Conservation (phyloP, 2,888 invertebrate species). For the Synergus umbraculus region DNA sequence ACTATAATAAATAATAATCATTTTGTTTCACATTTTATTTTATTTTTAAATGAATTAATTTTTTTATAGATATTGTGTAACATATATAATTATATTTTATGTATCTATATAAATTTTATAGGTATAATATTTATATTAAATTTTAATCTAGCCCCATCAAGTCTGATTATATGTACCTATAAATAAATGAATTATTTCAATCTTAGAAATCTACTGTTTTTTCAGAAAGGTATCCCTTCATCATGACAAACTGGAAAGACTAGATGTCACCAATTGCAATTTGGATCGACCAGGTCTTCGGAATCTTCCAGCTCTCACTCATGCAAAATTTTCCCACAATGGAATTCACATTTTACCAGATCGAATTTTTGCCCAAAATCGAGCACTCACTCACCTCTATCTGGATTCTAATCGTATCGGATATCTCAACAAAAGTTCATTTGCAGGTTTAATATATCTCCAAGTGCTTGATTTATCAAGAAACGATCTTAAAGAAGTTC, state of each 20-base stretch:
- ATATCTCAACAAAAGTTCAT: slow-evolving; percentile 81
- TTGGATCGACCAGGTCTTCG: slow-evolving; percentile 78
- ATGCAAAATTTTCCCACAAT: slow-evolving; percentile 82
- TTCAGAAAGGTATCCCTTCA: slow-evolving; percentile 64
- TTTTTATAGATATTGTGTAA: no score
- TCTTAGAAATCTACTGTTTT: slow-evolving; percentile 37
- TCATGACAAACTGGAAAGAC: slow-evolving; percentile 65
- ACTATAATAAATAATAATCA: no score
- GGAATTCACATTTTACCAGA: slow-evolving; percentile 81
- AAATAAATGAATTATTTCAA: background rate
- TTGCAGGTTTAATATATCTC: slow-evolving; percentile 80
- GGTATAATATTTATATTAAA: no score
- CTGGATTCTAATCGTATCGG: slow-evolving; percentile 84
- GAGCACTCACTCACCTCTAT: slow-evolving; percentile 81
- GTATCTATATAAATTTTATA: no score
- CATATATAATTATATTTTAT: no score
- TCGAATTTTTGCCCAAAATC: slow-evolving; percentile 82
- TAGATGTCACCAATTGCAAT: slow-evolving; percentile 71
- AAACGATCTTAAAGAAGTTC: slow-evolving; percentile 83
- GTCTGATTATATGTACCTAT: background rate
- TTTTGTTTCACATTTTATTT: no score
- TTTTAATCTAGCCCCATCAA: background rate
- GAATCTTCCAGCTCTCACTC: slow-evolving; percentile 81
- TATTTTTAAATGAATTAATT: no score
- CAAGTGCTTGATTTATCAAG: slow-evolving; percentile 84